phyloP scores from a whole-genome alignment of 2,888 invertebrate species.

The Cheilosia vernalis region DNA sequence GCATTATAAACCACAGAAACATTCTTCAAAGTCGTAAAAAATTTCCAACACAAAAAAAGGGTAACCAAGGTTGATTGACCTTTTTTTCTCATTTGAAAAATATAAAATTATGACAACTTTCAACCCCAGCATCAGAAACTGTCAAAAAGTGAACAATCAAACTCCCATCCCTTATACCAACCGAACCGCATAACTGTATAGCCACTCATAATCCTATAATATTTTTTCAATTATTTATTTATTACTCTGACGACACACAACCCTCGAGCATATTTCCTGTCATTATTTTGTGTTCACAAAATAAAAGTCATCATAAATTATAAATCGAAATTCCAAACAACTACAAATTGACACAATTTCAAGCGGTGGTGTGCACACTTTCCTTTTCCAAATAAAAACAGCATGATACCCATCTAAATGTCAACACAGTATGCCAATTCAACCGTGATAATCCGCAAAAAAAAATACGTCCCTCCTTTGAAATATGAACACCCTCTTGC shows the following conservation, averaged over 20 bases:
- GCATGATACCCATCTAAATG: constrained; percentile 58
- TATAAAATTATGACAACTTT: neutral
- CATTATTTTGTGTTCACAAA: constrained; percentile 21
- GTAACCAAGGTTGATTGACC: constrained; percentile 40
- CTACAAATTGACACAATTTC: constrained; percentile 66
- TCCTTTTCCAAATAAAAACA: constrained; percentile 34
- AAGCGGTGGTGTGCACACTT: constrained; percentile 30
- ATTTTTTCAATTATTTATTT: constrained; percentile 69
- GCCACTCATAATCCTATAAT: constrained; percentile 24
- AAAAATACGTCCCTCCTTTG: constrained; percentile 14
- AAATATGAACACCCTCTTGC: constrained; percentile 48
- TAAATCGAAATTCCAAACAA: constrained; percentile 16
- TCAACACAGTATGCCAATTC: constrained; percentile 58
- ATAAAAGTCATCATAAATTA: constrained; percentile 38
- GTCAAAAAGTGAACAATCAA: neutral
- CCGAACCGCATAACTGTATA: constrained; percentile 7
- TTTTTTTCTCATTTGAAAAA: constrained; percentile 18
- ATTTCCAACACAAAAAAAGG: neutral
- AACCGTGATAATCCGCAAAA: constrained; percentile 65
- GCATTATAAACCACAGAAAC: too few species aligned
- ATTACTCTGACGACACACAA: constrained; percentile 24
- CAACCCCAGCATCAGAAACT: constrained; percentile 12
- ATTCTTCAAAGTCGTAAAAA: too few species aligned
- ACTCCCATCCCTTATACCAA: constrained; percentile 1
- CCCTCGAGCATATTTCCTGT: constrained; percentile 19